Percentiles rank a stretch among this genome's conserved stretches.
These are phyloP conservation scores for Ispidina picta DNA, from an alignment of 2,797 vertebrate genomes.

Conservation along the genomic window DNA sequence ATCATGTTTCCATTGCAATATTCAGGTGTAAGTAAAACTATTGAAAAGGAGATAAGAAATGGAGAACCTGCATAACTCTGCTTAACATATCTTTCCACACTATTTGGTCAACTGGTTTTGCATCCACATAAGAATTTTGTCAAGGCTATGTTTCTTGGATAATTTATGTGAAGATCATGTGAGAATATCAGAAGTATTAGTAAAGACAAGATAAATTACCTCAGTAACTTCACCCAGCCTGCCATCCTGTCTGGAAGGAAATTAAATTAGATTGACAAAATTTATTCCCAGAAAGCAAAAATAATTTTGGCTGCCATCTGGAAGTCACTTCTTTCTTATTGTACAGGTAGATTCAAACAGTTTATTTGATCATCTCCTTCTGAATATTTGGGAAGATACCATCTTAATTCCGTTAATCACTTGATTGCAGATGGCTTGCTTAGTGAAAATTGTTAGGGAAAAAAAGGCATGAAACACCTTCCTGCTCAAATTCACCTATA, in stretches of 20 bases:
- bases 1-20: fast-evolving
- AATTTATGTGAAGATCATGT: background rate
- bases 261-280: background rate
- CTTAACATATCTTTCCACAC: background rate
- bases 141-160: background rate
- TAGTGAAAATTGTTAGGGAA: background rate
- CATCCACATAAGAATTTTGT: background rate
- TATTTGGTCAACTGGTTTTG: background rate
- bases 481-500: background rate
- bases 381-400: background rate
- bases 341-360: background rate
- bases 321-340: background rate
- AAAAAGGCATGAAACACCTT: background rate
- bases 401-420: background rate
- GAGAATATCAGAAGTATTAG: background rate
- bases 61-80: background rate
- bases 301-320: background rate
- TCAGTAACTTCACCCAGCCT: background rate
- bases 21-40: background rate
- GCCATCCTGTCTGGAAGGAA: background rate
- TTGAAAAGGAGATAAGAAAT: background rate
- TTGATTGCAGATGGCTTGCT: background rate
- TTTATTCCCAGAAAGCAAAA: background rate
- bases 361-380: background rate
- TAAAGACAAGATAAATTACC: background rate